Conservation (phyloP, 37 sponge, comb jelly and placozoan species). For the Haliclona indistincta region DNA sequence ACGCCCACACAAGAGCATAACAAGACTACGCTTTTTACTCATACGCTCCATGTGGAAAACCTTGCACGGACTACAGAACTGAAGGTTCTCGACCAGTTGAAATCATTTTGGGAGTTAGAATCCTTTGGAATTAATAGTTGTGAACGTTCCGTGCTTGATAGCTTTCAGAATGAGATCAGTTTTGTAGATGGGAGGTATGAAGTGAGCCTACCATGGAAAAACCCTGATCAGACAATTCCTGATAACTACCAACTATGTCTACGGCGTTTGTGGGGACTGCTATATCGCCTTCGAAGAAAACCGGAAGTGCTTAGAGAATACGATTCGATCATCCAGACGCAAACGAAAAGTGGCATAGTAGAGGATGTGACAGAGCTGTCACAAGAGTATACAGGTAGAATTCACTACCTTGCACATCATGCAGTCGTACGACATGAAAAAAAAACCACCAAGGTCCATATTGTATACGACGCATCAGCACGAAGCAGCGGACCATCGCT, state of each 20-base stretch:
- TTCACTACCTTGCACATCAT: not conserved
- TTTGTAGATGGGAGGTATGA: constrained; percentile 36
- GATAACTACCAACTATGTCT: constrained; percentile 34
- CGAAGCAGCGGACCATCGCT: not conserved
- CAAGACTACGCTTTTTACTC: not conserved
- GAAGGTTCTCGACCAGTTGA: constrained; percentile 13
- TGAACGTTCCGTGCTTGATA: constrained; percentile 14
- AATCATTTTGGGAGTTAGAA: constrained; percentile 42
- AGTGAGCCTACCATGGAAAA: constrained; percentile 39
- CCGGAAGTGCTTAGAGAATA: constrained; percentile 12
- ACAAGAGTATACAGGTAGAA: not conserved
- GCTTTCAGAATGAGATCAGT: not conserved
- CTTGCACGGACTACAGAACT: not conserved
- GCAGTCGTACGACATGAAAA: not conserved
- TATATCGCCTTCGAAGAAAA: constrained; percentile 7
- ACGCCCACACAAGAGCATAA: not conserved
- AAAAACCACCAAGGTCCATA: not conserved
- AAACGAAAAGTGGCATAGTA: constrained; percentile 19
- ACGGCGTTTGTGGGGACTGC: constrained; percentile 18
- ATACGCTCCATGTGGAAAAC: not conserved
- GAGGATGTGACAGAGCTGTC: not conserved
- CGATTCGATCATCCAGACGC: constrained; percentile 26
- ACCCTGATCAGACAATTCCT: not conserved
- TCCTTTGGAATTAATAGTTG: constrained; percentile 13
- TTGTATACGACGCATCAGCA: not conserved